Conservation (phyloP, 2,797 vertebrate genomes). For the Hippocampus kuda region DNA sequence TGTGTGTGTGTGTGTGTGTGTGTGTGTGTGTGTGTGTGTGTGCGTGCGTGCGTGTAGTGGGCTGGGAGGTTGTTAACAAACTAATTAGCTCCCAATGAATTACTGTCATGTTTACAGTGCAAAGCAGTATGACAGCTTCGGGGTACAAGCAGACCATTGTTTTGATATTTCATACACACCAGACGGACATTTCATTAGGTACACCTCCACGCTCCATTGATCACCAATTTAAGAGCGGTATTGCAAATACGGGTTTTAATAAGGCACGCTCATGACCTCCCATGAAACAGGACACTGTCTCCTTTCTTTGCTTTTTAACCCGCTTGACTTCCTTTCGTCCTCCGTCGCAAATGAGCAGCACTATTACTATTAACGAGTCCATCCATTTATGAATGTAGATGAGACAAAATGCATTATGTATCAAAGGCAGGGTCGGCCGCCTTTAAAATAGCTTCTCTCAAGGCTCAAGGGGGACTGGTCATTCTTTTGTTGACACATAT, state of each 20-base stretch:
- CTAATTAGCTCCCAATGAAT: conserved; percentile 10
- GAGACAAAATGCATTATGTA: conserved; percentile 53
- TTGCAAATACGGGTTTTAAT: neutral
- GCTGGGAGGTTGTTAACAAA: conserved; percentile 5
- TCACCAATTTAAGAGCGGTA: neutral
- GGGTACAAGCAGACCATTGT: conserved; percentile 8
- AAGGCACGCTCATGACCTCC: neutral
- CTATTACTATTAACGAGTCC: conserved; percentile 46
- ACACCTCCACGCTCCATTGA: neutral
- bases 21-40: conserved; percentile 3
- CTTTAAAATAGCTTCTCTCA: conserved; percentile 20
- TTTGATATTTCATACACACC: neutral
- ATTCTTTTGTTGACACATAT: neutral
- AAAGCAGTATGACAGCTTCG: conserved; percentile 1
- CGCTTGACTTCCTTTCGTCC: conserved; percentile 22
- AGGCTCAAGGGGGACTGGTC: conserved; percentile 4
- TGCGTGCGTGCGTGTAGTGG: conserved; percentile 10
- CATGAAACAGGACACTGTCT: neutral
- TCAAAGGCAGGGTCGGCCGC: conserved; percentile 38
- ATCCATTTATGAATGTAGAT: conserved; percentile 56
- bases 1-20: conserved; percentile 7
- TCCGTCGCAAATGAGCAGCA: conserved; percentile 32
- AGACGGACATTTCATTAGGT: neutral
- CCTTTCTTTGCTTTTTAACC: conserved; percentile 18
- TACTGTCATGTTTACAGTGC: conserved; percentile 19